Conservation (phyloP, 2,113 vertebrate species). For the Fukomys damarensis region DNA sequence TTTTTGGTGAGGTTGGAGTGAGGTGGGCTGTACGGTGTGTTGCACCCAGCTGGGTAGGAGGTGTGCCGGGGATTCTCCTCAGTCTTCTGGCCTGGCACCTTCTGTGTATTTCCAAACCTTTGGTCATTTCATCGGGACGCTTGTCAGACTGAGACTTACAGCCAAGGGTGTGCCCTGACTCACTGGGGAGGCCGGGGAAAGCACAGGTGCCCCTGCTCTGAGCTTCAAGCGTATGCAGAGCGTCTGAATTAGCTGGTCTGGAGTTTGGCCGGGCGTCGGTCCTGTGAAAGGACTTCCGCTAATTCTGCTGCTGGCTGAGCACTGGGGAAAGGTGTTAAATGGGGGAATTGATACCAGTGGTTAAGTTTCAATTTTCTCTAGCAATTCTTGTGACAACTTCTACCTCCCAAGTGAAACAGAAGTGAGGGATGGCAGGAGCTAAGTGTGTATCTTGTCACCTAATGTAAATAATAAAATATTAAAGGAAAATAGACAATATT, state of each 20-base stretch:
- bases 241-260: not conserved
- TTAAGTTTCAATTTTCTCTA: not conserved
- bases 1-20: accelerated
- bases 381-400: not conserved
- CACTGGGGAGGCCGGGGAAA: not conserved
- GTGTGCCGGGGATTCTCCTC: not conserved
- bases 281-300: not conserved
- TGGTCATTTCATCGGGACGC: not conserved
- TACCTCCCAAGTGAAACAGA: not conserved
- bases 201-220: too few species aligned
- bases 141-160: not conserved
- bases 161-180: not conserved
- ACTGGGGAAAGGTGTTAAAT: not conserved
- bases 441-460: not conserved
- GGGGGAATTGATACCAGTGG: not conserved
- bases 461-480: not conserved
- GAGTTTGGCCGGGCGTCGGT: not conserved
- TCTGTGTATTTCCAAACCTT: not conserved
- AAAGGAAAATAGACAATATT: not conserved
- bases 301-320: not conserved
- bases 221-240: accelerated
- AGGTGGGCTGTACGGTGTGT: not conserved
- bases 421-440: not conserved
- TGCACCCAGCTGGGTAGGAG: not conserved
- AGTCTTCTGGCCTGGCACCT: not conserved